Conservation (phyloP, 2,797 vertebrate genomes). For the Lacerta viridis region DNA sequence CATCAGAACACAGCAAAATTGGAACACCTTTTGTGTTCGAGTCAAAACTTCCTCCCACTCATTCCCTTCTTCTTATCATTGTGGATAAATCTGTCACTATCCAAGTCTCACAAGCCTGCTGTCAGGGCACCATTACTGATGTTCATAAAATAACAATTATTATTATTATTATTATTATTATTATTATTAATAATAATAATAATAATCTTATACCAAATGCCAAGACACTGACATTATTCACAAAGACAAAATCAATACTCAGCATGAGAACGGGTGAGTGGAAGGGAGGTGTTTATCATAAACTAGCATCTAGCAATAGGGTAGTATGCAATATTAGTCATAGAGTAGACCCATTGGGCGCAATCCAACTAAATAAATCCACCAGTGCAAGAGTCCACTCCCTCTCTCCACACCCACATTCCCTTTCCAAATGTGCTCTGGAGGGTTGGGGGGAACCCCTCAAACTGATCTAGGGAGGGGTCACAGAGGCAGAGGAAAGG, state of each 20-base stretch:
- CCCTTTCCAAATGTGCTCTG: too few relatives aligned
- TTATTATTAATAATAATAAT: not conserved
- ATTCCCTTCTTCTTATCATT: not conserved
- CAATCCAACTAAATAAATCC: too few relatives aligned
- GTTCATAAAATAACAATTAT: not conserved
- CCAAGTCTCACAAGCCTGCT: not conserved
- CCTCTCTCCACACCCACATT: too few relatives aligned
- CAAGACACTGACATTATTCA: not conserved
- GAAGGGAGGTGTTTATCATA: not conserved
- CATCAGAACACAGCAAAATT: not conserved
- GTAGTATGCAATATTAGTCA: too few relatives aligned
- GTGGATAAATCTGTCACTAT: constrained; percentile 23
- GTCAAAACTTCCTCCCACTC: constrained; percentile 20
- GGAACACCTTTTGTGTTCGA: not conserved
- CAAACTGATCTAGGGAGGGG: too few relatives aligned
- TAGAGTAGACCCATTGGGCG: too few relatives aligned
- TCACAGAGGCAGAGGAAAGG: too few relatives aligned
- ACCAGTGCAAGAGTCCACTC: too few relatives aligned
- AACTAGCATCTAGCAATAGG: not conserved
- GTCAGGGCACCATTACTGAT: not conserved
- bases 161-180: too few relatives aligned
- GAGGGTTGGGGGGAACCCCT: too few relatives aligned
- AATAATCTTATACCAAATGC: not conserved
- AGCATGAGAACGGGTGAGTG: too few relatives aligned
- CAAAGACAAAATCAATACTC: not conserved